These are phyloP conservation scores for Limnephilus rhombicus DNA, from an alignment of 2,888 invertebrate species.

Conservation along the genomic window DNA sequence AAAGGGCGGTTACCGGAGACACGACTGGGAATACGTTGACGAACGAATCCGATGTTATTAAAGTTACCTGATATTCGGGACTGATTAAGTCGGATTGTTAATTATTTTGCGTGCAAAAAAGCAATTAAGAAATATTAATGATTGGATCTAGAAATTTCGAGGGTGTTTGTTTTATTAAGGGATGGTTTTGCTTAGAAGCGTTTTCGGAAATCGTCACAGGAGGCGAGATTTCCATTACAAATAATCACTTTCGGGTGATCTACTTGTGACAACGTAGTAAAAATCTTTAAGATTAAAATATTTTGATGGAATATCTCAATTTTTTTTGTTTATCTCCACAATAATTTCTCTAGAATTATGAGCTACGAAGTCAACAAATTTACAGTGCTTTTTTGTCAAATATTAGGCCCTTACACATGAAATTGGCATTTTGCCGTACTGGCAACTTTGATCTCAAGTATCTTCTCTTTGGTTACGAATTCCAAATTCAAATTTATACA, in stretches of 20 bases:
- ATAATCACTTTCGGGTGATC: background rate
- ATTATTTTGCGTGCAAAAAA: background rate
- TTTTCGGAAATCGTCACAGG: background rate
- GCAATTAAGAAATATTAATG: background rate
- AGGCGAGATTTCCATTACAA: background rate
- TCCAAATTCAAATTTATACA: too few species aligned
- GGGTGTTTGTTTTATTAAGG: background rate
- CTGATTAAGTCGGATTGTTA: background rate
- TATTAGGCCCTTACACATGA: too few species aligned
- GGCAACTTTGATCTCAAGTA: too few species aligned
- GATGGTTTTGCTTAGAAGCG: background rate
- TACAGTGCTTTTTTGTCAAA: too few species aligned
- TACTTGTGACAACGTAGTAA: background rate
- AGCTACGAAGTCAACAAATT: too few species aligned
- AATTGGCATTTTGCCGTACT: too few species aligned
- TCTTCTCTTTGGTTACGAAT: too few species aligned
- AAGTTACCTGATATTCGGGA: background rate
- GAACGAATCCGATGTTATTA: conserved; percentile 12
- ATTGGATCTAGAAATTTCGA: background rate
- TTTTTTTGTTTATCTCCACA: too few species aligned
- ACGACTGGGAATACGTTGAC: background rate
- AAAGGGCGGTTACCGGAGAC: conserved; percentile 18
- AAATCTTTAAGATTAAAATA: too few species aligned
- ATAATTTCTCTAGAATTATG: too few species aligned
- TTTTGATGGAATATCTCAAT: too few species aligned